These are phyloP conservation scores for Athalia rosae DNA, from an alignment of 2,888 invertebrate genomes.

Conservation along the genomic window DNA sequence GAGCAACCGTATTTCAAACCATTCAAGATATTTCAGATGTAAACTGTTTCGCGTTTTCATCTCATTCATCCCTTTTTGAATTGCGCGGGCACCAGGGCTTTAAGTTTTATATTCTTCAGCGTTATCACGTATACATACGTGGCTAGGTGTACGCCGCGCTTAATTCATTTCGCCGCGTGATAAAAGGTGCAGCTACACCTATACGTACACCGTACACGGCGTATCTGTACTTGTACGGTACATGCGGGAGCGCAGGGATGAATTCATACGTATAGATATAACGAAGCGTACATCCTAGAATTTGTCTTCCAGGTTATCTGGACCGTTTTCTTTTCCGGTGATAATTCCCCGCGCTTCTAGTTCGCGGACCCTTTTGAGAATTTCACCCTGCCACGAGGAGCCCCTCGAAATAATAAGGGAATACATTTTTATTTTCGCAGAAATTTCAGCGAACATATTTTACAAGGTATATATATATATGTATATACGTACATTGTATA, in stretches of 20 bases:
- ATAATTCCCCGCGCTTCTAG: too few species aligned
- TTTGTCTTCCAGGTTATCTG: too few species aligned
- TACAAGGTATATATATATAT: background rate
- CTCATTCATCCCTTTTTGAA: conserved; percentile 42
- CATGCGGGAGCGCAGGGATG: background rate
- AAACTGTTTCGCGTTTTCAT: conserved; percentile 45
- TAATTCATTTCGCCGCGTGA: conserved; percentile 26
- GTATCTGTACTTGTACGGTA: background rate
- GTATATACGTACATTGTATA: background rate
- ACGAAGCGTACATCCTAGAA: too few species aligned
- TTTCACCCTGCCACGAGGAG: too few species aligned
- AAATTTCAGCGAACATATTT: too few species aligned
- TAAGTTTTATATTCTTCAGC: conserved; percentile 11
- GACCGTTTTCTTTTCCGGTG: too few species aligned
- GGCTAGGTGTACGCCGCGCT: too few species aligned
- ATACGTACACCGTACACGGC: too few species aligned
- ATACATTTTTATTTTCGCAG: too few species aligned
- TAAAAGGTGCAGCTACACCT: conserved; percentile 1
- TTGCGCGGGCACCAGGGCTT: conserved; percentile 9
- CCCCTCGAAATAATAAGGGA: too few species aligned
- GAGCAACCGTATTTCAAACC: conserved; percentile 39
- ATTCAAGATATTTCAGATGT: conserved; percentile 45
- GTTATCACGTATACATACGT: background rate
- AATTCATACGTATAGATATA: background rate
- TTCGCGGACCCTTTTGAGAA: too few species aligned